phyloP scores from a whole-genome alignment of 2,797 vertebrate genomes.

The Enteromius treurensis region DNA sequence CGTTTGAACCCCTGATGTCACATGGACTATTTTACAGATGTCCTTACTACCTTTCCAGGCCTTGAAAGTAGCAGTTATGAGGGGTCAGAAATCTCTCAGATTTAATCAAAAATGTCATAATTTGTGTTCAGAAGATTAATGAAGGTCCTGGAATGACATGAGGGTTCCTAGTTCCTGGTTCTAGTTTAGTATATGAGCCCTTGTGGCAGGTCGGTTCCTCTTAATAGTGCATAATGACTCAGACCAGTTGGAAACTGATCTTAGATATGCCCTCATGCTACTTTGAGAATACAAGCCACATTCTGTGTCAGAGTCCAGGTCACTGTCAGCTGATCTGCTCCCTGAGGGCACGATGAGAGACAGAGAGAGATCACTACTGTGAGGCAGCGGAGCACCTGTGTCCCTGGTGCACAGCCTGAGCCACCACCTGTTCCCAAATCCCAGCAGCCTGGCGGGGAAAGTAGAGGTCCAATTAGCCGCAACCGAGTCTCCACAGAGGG shows the following conservation, averaged over 20 bases:
- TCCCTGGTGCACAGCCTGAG: slow-evolving; percentile 40
- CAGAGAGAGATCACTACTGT: not conserved
- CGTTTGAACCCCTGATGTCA: too few relatives aligned
- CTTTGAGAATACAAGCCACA: slow-evolving; percentile 7
- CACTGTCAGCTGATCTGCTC: slow-evolving; percentile 34
- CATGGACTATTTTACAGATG: too few relatives aligned
- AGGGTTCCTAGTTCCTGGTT: not conserved
- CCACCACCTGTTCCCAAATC: slow-evolving; percentile 46
- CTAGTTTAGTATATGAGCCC: not conserved
- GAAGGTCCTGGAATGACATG: not conserved
- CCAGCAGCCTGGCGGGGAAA: slow-evolving; percentile 37
- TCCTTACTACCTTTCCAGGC: too few relatives aligned
- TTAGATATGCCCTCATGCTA: slow-evolving; percentile 1
- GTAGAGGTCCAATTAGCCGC: slow-evolving; percentile 44
- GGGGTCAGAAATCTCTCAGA: too few relatives aligned
- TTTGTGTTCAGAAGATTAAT: not conserved
- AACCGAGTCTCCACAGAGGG: slow-evolving; percentile 20
- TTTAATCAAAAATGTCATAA: not conserved
- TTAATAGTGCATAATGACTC: slow-evolving; percentile 14
- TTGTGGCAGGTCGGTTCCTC: not conserved
- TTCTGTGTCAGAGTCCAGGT: slow-evolving; percentile 25
- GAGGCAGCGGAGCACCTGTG: slow-evolving; percentile 24
- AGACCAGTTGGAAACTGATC: not conserved
- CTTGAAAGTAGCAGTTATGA: too few relatives aligned
- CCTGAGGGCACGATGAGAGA: slow-evolving; percentile 21